Base-by-base conservation (phyloP, 2,888 invertebrate species). In the Gastracanthus pulcherrimus region DNA sequence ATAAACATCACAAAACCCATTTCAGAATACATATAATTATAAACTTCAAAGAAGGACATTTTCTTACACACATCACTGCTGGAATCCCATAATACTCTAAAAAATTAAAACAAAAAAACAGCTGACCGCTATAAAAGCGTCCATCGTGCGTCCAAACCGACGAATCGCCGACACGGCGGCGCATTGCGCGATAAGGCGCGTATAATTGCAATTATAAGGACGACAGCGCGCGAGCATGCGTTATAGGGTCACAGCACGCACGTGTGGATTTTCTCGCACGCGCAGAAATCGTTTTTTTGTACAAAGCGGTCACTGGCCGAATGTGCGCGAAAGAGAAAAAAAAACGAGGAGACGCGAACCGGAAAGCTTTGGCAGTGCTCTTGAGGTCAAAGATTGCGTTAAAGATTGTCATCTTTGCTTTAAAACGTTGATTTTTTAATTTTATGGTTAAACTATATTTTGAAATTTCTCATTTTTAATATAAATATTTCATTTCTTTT, bases 171-270 rank as follows among this genome's bases (percentile, higher is more conserved):
- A n/a, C 26, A 48, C n/a, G 55, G 34, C 19, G 36, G 19, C 16
- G 36, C 41, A 31, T 26, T 36, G 23, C 36, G 76, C 34, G 51
- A 55, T 38, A 66, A 66, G 55, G 45, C 76, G 51, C 23, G 36
- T 75, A n/a, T n/a, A 75, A 75, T 67, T 76, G 76, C 66, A 76
- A 76, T 76, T 64, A n/a, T n/a, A 66, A 66, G 66, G 66, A 76
- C 55, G 66, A 45, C 16, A 62, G 34, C 19, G 26, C 29, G 6
- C 31, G n/a, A 2, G 34, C 38, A 26, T 11, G 13, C 23, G 19
- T 34, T 23, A 58, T 6, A 6, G 76, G 58, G 16, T 41, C 41
- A 26, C 26, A 26, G 38, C 29, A 45, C 16, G 41, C 36, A 36
- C 36, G 19, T 36, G 9, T 31, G 62, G 9, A 36, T 36, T 16